Conservation (phyloP, 2,888 invertebrate genomes). For the Criorhina ranunculi region DNA sequence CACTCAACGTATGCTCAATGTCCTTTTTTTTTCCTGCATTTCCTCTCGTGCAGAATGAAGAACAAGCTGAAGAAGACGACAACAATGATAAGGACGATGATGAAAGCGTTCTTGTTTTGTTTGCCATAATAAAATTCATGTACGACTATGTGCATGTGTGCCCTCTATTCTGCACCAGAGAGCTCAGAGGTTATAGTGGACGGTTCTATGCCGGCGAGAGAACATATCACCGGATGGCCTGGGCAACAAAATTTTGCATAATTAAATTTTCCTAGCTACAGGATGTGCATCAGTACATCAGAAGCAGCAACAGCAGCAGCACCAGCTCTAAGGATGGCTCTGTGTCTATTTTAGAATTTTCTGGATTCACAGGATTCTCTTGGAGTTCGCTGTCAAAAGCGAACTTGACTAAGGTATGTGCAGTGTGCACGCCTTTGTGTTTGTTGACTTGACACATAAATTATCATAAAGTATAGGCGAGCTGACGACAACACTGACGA, state of each 20-base stretch:
- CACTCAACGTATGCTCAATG: conserved; percentile 6
- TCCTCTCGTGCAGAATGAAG: conserved; percentile 15
- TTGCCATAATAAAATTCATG: conserved; percentile 26
- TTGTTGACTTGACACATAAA: conserved; percentile 51
- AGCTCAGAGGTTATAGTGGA: conserved; percentile 2
- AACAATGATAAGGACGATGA: conserved; percentile 20
- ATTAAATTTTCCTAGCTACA: conserved; percentile 42
- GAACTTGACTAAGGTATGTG: conserved; percentile 2
- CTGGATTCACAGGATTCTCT: conserved; percentile 37
- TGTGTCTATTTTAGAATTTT: conserved; percentile 43
- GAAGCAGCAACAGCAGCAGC: no score
- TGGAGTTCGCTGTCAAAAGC: conserved; percentile 15
- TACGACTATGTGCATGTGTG: not conserved
- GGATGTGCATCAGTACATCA: conserved; percentile 4
- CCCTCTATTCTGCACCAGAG: conserved; percentile 5
- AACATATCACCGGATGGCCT: conserved; percentile 17
- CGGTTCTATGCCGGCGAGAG: not conserved
- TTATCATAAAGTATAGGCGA: conserved; percentile 38
- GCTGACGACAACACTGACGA: conserved; percentile 8
- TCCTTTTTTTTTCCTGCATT: conserved; percentile 23
- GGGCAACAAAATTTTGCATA: conserved; percentile 62
- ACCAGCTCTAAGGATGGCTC: not conserved
- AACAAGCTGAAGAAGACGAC: not conserved
- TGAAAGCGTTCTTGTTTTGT: conserved; percentile 10
- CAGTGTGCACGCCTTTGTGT: not conserved